Evolutionary conservation across 1,140 invertebrate species (phyloP), one percentile per base, ranked within the genome.

Genomic region (Trachelipus rathkii): DNA sequence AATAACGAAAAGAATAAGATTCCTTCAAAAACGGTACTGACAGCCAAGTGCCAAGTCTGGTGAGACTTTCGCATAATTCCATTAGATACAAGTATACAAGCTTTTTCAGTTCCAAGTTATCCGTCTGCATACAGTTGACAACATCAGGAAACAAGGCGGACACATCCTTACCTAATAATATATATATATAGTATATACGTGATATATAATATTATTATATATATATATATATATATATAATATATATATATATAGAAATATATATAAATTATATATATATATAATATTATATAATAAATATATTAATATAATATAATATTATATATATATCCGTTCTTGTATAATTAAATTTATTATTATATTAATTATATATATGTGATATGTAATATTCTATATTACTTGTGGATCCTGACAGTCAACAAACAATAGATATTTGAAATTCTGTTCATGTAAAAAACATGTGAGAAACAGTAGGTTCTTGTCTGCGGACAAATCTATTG

Each of bases 31-130:
- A 99, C n/a, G 24, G 98, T 99, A 87, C 99, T 99, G 44, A 99
- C 98, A 50, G 98, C 98, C 96, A 99, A 98, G 75, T 99, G 98
- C 97, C 93, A 99, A 97, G 85, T 99, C 98, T 10, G 98, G 98
- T 86, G 98, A 82, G 95, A 98, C 86, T 99, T 99, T 72, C n/a
- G 98, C 98, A 88, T 99, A 99, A 86, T 99, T 99, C 98, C n/a
- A 99, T 99, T 74, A 99, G 87, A 85, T 99, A 99, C 21, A 99
- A 87, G 84, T 99, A 99, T 0, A 99, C 98, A 53, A 99, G 88
- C 84, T 99, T 99, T 87, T 99, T 99, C 81, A 99, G 86, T 86
- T 99, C 98, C 84, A 99, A 88, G 87, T 99, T 99, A 85, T 99
- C 98, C 10, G 98, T 99, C 87, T 99, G 98, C 97, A 99, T 99